Percentiles rank a stretch among this genome's conserved stretches.
phyloP scores from a whole-genome alignment of 2,797 vertebrate genomes.

The Diglossa cyanea region DNA sequence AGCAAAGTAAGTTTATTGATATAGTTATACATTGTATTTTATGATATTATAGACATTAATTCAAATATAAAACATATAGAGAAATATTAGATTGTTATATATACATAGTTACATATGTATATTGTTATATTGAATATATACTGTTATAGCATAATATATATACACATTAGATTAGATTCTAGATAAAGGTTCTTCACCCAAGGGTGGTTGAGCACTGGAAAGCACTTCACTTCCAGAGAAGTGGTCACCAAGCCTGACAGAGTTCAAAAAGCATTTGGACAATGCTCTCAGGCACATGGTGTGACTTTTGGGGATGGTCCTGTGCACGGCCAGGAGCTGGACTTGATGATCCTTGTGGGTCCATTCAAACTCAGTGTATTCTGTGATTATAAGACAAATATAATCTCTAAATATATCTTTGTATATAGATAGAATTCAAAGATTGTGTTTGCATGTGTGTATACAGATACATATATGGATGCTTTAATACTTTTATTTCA shows the following conservation, averaged over 20 bases:
- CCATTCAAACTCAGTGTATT: background rate
- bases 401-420: background rate
- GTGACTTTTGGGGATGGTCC: background rate
- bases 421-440: background rate
- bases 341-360: background rate
- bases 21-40: background rate
- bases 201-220: background rate
- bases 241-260: background rate
- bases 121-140: background rate
- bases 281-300: background rate
- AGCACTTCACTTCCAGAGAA: background rate
- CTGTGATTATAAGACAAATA: background rate
- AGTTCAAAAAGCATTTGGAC: background rate
- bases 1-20: background rate
- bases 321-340: background rate
- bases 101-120: background rate
- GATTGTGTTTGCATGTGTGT: fast-evolving
- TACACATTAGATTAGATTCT: background rate
- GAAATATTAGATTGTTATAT: too few relatives aligned
- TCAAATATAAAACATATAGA: background rate
- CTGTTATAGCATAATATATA: background rate
- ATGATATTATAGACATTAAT: too few relatives aligned
- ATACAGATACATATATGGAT: background rate
- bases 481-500: background rate
- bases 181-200: background rate